phyloP scores from a whole-genome alignment of 2,888 invertebrate species.

The Ormyrus labotus region DNA sequence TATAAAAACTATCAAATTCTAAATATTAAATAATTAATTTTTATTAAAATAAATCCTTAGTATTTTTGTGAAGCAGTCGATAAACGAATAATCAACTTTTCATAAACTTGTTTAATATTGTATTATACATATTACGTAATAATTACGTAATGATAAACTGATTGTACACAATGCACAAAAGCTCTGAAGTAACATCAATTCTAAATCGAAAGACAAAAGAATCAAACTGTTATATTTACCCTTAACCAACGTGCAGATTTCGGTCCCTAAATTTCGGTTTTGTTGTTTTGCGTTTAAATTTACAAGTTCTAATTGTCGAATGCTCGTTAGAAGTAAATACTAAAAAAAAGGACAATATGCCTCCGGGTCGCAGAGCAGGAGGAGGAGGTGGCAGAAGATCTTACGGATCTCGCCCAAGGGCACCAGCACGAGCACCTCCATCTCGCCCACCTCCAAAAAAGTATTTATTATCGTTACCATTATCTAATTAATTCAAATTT shows the following conservation, averaged over 20 bases:
- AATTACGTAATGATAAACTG: too few relatives aligned
- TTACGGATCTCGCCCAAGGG: neutral
- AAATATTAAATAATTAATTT: neutral
- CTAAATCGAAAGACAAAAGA: constrained; percentile 37
- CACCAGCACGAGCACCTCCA: neutral
- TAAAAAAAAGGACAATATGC: constrained; percentile 29
- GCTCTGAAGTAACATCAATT: constrained; percentile 26
- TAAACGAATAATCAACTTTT: neutral
- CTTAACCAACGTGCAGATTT: neutral
- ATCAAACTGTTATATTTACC: neutral
- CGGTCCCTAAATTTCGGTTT: constrained; percentile 5
- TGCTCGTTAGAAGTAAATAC: neutral
- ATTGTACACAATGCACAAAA: too few relatives aligned
- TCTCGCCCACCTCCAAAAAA: constrained; percentile 7
- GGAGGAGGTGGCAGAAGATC: constrained; percentile 11
- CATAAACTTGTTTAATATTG: neutral
- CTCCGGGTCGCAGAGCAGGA: constrained; percentile 8
- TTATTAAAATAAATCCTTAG: neutral
- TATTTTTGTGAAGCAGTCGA: neutral
- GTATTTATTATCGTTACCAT: neutral
- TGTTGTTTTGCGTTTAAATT: constrained; percentile 22
- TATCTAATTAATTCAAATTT: constrained; percentile 22
- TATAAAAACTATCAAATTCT: neutral
- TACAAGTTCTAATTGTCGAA: neutral
- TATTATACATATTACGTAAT: neutral